These are phyloP conservation scores for Drosophila quinaria DNA, from an alignment of 2,888 invertebrate species.

Conservation along the genomic window DNA sequence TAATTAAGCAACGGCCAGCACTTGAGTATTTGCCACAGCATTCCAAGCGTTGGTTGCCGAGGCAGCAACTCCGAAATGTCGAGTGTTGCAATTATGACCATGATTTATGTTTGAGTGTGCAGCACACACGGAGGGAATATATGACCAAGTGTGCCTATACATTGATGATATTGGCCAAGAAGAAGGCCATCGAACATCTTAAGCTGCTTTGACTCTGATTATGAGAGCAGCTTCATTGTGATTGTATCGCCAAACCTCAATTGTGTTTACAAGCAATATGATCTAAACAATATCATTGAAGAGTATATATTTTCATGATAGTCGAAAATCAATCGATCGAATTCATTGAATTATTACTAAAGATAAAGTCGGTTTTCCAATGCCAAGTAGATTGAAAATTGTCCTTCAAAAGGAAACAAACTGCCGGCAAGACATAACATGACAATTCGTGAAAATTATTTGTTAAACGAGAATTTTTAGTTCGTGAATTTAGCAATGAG, in stretches of 20 bases:
- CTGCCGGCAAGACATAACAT: no score
- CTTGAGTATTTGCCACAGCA: conserved; percentile 37
- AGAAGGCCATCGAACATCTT: conserved; percentile 9
- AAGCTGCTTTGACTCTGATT: conserved; percentile 10
- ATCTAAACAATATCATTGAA: neutral
- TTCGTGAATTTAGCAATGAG: no score
- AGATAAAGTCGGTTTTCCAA: no score
- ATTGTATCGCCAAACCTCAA: neutral
- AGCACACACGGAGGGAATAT: neutral
- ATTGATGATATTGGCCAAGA: neutral
- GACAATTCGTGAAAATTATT: no score
- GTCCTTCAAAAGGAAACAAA: no score
- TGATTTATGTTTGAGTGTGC: conserved; percentile 51
- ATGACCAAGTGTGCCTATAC: neutral
- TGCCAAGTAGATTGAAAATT: no score
- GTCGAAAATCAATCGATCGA: no score
- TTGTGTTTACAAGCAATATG: neutral
- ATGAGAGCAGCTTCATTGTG: neutral
- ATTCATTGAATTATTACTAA: no score
- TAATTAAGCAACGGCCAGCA: conserved; percentile 65
- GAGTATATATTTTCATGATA: neutral
- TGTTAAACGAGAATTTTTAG: no score
- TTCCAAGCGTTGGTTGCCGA: conserved; percentile 19
- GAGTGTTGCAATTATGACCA: conserved; percentile 56
- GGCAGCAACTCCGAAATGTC: conserved; percentile 22